Evolutionary conservation across 2,888 invertebrate species (phyloP), one percentile per base, ranked within the genome.

Genomic region (Cybosia mesomella): DNA sequence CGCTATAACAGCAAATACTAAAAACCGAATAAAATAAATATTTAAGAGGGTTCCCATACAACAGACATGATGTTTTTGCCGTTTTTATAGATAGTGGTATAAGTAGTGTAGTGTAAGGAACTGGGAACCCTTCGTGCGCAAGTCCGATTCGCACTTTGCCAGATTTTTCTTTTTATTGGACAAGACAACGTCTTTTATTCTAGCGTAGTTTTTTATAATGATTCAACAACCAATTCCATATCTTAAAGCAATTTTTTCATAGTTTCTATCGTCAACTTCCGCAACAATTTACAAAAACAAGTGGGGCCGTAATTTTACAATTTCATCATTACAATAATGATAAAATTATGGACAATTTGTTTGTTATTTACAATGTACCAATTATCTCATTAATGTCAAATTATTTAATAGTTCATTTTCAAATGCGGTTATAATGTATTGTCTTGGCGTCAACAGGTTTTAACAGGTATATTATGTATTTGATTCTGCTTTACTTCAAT

Each of bases 301-400:
- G 34, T 57, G 59, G 13, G 34, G 39, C 67, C 62, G 71, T 75
- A 58, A 66, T 79, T 68, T n/a, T 62, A 10, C 68, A 69, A 79
- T 75, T 68, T 72, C 58, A 69, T 68, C 69, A 81, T 79, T 79
- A 81, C 53, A 61, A 66, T 79, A 73, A 79, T 81, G 74, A 79
- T 69, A 64, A 72, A 81, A 79, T 80, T 63, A 68, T 67, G 32
- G 60, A 61, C 62, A 71, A 66, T 54, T 69, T 64, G 69, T 67
- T 75, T 67, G 28, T 62, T 58, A 65, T 54, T 70, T 67, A 68
- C 67, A 76, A 79, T 76, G 58, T 74, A 61, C 21, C 61, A 53
- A 77, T 76, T 70, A 79, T 64, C 59, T 71, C 36, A 66, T 71
- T 73, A 73, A 66, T 63, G 55, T 11, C 39, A 18, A 43, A 24